Percentiles rank a stretch among this genome's conserved stretches.
phyloP scores from a whole-genome alignment of 2,888 invertebrate species.

The Alsophila aescularia region DNA sequence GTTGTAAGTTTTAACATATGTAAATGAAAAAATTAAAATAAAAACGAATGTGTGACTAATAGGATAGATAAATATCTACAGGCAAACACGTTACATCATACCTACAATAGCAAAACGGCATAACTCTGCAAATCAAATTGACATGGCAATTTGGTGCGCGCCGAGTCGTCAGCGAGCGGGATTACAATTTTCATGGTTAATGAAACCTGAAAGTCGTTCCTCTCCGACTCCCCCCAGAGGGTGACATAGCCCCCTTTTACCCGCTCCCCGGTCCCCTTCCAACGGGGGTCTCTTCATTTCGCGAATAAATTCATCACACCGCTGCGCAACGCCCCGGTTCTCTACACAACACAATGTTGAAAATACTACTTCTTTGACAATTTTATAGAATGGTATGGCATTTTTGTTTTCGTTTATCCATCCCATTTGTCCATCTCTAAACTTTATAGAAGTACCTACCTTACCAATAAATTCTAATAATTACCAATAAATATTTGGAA shows the following conservation, averaged over 20 bases:
- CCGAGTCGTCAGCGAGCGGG: constrained; percentile 38
- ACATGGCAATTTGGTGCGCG: constrained; percentile 42
- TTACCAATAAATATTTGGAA: too few relatives aligned
- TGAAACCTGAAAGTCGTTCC: constrained; percentile 47
- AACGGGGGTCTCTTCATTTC: constrained; percentile 59
- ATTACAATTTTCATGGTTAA: constrained; percentile 59
- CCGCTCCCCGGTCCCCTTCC: constrained; percentile 1
- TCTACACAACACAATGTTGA: neutral
- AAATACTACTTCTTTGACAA: too few relatives aligned
- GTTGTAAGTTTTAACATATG: too few relatives aligned
- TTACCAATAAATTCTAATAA: too few relatives aligned
- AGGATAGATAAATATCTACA: neutral
- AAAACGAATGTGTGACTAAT: too few relatives aligned
- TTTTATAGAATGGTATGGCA: too few relatives aligned
- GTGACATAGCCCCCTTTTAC: constrained; percentile 6
- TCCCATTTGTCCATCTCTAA: too few relatives aligned
- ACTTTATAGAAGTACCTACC: too few relatives aligned
- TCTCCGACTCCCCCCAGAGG: neutral
- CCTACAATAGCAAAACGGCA: constrained; percentile 3
- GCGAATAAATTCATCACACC: constrained; percentile 67
- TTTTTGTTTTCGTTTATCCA: too few relatives aligned
- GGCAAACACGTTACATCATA: neutral
- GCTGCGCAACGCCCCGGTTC: neutral
- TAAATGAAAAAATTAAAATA: too few relatives aligned
- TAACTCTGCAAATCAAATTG: constrained; percentile 42